phyloP scores from a whole-genome alignment of 2,888 invertebrate genomes.

The Spicauda simplicius region DNA sequence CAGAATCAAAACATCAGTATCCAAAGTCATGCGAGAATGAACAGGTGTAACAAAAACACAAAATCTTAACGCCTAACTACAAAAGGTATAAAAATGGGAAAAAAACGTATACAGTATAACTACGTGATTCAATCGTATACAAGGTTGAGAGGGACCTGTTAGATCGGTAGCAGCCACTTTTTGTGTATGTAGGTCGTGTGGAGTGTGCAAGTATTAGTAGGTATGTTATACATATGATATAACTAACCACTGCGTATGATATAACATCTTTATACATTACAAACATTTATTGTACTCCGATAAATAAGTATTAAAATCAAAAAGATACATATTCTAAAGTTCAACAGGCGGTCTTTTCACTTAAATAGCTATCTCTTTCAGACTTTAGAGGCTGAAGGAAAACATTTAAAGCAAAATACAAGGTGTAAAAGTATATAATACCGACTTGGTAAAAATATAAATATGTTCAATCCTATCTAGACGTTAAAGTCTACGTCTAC shows the following conservation, averaged over 20 bases:
- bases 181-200: slow-evolving; percentile 41
- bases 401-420: too few relatives aligned
- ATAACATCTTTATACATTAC: too few relatives aligned
- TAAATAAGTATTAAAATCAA: too few relatives aligned
- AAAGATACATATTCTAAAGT: too few relatives aligned
- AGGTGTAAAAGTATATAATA: too few relatives aligned
- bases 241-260: background rate
- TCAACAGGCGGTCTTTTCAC: too few relatives aligned
- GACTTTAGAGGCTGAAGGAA: too few relatives aligned
- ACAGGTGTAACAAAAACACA: slow-evolving; percentile 50
- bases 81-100: slow-evolving; percentile 43
- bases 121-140: slow-evolving; percentile 63
- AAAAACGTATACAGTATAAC: slow-evolving; percentile 49
- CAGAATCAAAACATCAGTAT: slow-evolving; percentile 44
- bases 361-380: too few relatives aligned
- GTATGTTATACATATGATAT: slow-evolving; percentile 2
- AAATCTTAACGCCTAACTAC: slow-evolving; percentile 51
- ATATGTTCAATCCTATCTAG: too few relatives aligned
- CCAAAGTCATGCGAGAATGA: slow-evolving; percentile 55
- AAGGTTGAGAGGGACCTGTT: slow-evolving; percentile 57
- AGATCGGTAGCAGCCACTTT: slow-evolving; percentile 60
- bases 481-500: too few relatives aligned
- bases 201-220: background rate
- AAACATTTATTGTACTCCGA: too few relatives aligned
- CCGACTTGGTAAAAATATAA: too few relatives aligned